phyloP scores from a whole-genome alignment of 2,797 vertebrate species.

The Crenichthys baileyi region DNA sequence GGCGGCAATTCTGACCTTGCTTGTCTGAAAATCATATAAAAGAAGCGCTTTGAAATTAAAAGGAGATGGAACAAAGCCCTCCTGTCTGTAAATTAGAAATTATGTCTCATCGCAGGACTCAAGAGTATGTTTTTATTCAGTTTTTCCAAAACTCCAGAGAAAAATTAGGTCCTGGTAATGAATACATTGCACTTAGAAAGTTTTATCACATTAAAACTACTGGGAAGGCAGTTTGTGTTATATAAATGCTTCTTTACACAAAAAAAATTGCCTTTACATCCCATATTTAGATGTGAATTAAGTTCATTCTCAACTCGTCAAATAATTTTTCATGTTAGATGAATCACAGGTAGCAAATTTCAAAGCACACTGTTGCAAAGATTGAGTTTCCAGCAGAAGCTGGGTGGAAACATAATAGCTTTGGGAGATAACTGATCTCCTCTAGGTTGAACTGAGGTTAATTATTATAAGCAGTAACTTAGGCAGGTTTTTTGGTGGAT shows the following conservation, averaged over 20 bases:
- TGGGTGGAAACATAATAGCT: slow-evolving; percentile 63
- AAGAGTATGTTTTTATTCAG: no score
- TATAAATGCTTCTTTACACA: slow-evolving; percentile 11
- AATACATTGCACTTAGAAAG: slow-evolving; percentile 10
- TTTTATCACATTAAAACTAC: slow-evolving; percentile 18
- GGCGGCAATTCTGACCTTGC: slow-evolving; percentile 64
- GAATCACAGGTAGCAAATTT: slow-evolving; percentile 76
- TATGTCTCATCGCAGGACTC: slow-evolving; percentile 34
- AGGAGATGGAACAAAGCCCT: slow-evolving; percentile 31
- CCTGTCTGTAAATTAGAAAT: slow-evolving; percentile 17
- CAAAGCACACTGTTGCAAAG: slow-evolving; percentile 70
- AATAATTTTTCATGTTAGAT: slow-evolving; percentile 75
- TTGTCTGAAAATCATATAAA: slow-evolving; percentile 55
- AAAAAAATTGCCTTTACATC: slow-evolving; percentile 32
- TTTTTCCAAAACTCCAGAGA: slow-evolving; percentile 26
- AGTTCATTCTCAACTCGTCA: slow-evolving; percentile 55
- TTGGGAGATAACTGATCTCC: slow-evolving; percentile 56
- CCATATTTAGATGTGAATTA: slow-evolving; percentile 46
- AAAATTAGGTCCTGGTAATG: slow-evolving; percentile 25
- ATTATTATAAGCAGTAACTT: slow-evolving; percentile 62
- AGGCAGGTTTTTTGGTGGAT: slow-evolving; percentile 57
- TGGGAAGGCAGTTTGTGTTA: neutral
- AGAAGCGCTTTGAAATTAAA: slow-evolving; percentile 50
- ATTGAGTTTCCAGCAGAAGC: slow-evolving; percentile 71
- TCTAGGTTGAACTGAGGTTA: slow-evolving; percentile 66